phyloP scores from a whole-genome alignment of 2,888 invertebrate genomes.

The Epinotia ramella region DNA sequence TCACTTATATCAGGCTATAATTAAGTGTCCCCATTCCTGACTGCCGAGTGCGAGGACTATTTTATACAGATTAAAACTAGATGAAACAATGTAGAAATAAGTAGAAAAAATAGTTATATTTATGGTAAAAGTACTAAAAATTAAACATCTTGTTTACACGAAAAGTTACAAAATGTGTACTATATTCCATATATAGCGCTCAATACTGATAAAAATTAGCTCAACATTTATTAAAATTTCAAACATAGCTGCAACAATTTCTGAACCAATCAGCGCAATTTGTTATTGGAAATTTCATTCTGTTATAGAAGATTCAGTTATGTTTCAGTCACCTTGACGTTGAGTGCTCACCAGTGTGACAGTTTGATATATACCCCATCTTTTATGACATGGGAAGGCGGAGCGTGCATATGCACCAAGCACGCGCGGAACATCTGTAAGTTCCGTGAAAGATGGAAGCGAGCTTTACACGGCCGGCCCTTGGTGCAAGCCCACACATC shows the following conservation, averaged over 20 bases:
- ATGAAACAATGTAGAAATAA: neutral
- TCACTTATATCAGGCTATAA: too few relatives aligned
- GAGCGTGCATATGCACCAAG: slow-evolving; percentile 27
- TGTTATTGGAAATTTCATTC: too few relatives aligned
- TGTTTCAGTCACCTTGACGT: too few relatives aligned
- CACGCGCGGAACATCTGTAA: slow-evolving; percentile 8
- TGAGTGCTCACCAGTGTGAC: slow-evolving; percentile 5
- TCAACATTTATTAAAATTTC: neutral
- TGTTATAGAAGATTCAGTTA: too few relatives aligned
- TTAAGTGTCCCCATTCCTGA: too few relatives aligned
- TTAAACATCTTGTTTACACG: neutral
- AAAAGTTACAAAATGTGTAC: neutral
- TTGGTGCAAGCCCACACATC: slow-evolving; percentile 27
- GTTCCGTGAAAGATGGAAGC: slow-evolving; percentile 25
- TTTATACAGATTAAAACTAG: neutral
- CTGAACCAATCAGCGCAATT: too few relatives aligned
- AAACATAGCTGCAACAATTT: too few relatives aligned
- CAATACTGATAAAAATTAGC: neutral
- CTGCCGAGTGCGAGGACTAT: too few relatives aligned
- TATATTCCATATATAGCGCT: neutral
- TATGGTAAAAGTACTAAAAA: neutral
- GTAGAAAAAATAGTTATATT: neutral
- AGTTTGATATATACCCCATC: slow-evolving; percentile 49
- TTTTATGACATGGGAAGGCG: slow-evolving; percentile 27
- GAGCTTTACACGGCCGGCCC: slow-evolving; percentile 34